Evolutionary conservation across 2,113 vertebrate genomes (phyloP).

Genomic region (Accipiter virgatus): DNA sequence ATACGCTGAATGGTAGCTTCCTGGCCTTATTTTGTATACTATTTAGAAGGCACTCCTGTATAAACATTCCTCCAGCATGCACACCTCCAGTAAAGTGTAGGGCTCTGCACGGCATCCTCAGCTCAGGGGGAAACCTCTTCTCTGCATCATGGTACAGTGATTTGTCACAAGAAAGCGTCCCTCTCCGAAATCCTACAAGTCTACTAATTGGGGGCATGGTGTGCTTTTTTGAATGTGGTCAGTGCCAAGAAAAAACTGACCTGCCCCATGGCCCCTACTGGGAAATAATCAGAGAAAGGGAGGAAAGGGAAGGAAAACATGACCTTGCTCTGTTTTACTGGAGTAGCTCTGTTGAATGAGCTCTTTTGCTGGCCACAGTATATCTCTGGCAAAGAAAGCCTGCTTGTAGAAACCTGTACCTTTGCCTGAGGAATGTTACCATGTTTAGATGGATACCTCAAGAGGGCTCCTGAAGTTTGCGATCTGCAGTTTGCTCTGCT

Average conservation of each 20-base stretch:
- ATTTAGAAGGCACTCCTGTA: background rate
- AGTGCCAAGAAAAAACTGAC: background rate
- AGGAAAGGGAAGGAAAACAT: background rate
- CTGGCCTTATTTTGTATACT: background rate
- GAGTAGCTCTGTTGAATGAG: background rate
- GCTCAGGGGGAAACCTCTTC: background rate
- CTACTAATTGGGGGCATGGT: background rate
- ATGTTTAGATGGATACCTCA: background rate
- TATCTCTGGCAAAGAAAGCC: background rate
- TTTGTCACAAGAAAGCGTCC: background rate
- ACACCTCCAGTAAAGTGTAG: background rate
- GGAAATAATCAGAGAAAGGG: background rate
- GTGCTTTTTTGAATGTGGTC: background rate
- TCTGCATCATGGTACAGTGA: background rate
- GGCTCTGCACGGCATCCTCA: background rate
- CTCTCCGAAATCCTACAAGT: background rate
- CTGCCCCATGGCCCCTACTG: rapidly evolving
- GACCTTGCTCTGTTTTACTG: background rate
- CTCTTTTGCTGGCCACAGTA: background rate
- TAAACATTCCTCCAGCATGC: background rate
- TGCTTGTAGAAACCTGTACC: background rate
- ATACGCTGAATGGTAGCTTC: background rate
- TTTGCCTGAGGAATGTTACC: background rate
- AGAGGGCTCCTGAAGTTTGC: background rate
- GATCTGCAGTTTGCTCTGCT: background rate